Evolutionary conservation across 2,888 invertebrate species (phyloP).

Genomic region (Lymantria dispar): DNA sequence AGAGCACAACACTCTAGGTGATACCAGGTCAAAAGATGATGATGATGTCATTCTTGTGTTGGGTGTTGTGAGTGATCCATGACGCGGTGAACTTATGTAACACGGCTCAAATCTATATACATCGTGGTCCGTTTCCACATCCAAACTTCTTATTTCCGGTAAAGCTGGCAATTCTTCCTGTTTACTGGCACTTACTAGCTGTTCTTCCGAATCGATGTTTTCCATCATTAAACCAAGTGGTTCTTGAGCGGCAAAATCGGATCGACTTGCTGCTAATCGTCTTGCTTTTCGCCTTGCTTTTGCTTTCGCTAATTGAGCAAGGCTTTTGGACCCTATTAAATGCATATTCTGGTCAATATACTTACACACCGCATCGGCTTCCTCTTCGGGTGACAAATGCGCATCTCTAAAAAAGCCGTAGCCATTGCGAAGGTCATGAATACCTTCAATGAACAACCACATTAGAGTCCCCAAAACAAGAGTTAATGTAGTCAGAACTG

Average conservation of each 20-base stretch:
- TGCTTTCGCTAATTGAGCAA: conserved; percentile 54
- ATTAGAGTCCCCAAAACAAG: conserved; percentile 56
- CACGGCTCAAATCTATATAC: conserved; percentile 56
- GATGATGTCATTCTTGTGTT: conserved; percentile 43
- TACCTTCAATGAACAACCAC: conserved; percentile 63
- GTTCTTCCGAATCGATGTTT: conserved; percentile 13
- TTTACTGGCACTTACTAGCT: conserved; percentile 24
- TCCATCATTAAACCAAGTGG: conserved; percentile 53
- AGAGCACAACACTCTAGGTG: conserved; percentile 57
- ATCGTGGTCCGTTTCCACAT: conserved; percentile 34
- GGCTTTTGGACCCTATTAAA: conserved; percentile 48
- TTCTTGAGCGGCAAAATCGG: conserved; percentile 56
- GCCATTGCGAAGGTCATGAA: conserved; percentile 63
- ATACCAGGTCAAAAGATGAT: conserved; percentile 47
- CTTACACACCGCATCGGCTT: conserved; percentile 62
- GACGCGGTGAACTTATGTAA: conserved; percentile 57
- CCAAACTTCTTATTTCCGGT: conserved; percentile 44
- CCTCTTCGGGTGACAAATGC: conserved; percentile 60
- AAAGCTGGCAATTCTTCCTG: conserved; percentile 49
- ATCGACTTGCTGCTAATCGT: conserved; percentile 41
- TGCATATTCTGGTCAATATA: conserved; percentile 63
- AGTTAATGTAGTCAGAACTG: conserved; percentile 56
- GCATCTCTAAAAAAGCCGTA: conserved; percentile 71
- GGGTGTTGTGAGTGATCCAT: conserved; percentile 49
- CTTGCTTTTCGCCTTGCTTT: conserved; percentile 53